Conservation (phyloP, 2,888 invertebrate genomes). For the Ischnura elegans region DNA sequence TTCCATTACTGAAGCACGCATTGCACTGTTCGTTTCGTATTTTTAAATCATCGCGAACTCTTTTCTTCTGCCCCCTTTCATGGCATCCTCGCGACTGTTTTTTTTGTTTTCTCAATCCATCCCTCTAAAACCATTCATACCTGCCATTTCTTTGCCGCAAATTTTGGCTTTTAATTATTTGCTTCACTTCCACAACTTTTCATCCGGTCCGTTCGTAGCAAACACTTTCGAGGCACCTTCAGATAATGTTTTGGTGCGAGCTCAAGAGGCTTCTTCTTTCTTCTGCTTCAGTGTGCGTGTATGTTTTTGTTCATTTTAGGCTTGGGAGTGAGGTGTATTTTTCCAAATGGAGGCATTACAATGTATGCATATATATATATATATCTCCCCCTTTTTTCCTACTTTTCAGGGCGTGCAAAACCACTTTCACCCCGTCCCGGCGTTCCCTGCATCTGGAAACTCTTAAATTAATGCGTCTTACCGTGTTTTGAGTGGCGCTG, state of each 20-base stretch:
- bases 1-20: background rate
- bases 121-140: background rate
- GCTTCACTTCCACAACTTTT: background rate
- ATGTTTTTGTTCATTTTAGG: background rate
- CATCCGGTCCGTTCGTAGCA: background rate
- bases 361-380: too few species aligned
- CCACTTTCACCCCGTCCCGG: too few species aligned
- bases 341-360: background rate
- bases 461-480: conserved; percentile 28
- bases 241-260: background rate
- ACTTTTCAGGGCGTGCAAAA: background rate
- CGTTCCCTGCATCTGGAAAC: background rate
- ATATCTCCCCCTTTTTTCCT: too few species aligned
- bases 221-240: background rate
- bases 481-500: conserved; percentile 2
- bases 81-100: too few species aligned
- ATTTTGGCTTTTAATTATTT: background rate
- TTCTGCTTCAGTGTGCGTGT: background rate
- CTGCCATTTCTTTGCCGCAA: background rate
- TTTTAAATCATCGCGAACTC: background rate
- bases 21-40: background rate
- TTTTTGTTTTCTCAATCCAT: background rate
- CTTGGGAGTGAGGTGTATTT: background rate
- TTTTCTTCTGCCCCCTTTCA: background rate
- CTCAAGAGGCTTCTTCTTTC: background rate